Percentiles rank a stretch among this genome's conserved stretches.
These are phyloP conservation scores for Alethe diademata DNA, from an alignment of 2,113 vertebrate genomes.

Conservation along the genomic window DNA sequence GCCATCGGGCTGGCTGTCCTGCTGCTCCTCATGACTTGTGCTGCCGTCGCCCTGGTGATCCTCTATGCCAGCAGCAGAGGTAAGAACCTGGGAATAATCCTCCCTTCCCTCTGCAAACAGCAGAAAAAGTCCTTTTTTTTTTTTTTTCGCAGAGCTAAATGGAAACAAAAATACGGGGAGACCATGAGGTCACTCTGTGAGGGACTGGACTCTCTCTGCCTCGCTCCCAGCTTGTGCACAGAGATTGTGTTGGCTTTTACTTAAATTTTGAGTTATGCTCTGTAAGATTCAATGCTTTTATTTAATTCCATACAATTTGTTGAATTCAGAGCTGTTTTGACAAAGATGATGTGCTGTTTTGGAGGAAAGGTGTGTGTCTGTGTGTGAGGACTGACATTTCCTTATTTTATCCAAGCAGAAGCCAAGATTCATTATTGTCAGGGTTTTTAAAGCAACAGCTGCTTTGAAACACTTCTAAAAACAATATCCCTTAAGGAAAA, in stretches of 20 bases:
- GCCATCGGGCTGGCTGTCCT: constrained; percentile 83
- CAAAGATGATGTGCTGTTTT: not conserved
- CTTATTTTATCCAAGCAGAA: not conserved
- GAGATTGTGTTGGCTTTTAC: not conserved
- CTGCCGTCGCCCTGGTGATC: constrained; percentile 83
- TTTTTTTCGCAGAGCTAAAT: not conserved
- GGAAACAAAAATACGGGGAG: not conserved
- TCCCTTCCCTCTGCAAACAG: not conserved
- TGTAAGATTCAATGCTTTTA: not conserved
- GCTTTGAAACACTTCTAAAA: not conserved
- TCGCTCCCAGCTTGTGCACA: not conserved
- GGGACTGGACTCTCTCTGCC: not conserved
- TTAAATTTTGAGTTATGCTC: not conserved
- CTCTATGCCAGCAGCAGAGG: constrained; percentile 82
- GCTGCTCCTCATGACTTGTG: constrained; percentile 83
- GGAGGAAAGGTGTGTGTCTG: not conserved
- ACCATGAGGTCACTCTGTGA: not conserved
- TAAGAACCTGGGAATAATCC: constrained; percentile 57
- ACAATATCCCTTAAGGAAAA: not conserved
- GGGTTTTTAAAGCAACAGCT: not conserved
- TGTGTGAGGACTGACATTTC: not conserved
- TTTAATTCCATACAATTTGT: not conserved
- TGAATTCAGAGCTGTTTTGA: not conserved
- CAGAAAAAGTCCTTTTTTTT: not conserved
- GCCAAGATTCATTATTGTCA: not conserved